Conservation (phyloP, 2,113 vertebrate species). For the Nothobranchius furzeri region DNA sequence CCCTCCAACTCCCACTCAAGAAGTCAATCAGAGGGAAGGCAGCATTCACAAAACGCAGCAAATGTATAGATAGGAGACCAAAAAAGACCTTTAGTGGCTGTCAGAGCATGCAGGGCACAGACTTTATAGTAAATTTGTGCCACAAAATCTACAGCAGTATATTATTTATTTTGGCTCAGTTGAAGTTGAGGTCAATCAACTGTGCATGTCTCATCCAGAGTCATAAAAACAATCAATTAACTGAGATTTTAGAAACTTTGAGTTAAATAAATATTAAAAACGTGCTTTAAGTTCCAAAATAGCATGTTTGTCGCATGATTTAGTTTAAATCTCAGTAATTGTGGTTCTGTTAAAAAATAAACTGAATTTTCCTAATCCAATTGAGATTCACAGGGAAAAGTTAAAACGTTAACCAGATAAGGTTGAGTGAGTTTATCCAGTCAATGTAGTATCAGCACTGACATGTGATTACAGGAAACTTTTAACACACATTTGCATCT, state of each 20-base stretch:
- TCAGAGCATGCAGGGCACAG: background rate
- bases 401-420: background rate
- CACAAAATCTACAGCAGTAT: constrained; percentile 1
- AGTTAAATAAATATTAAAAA: background rate
- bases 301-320: no score
- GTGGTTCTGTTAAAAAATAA: background rate
- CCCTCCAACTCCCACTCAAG: constrained; percentile 37
- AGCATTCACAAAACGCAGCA: constrained; percentile 1
- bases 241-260: background rate
- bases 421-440: no score
- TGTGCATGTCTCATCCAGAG: background rate
- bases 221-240: background rate
- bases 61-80: background rate
- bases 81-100: background rate
- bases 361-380: background rate
- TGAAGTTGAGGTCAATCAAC: background rate
- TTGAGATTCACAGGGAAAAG: background rate
- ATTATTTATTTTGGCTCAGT: background rate
- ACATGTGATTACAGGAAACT: background rate
- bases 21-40: constrained; percentile 1
- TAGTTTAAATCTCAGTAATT: no score
- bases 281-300: background rate
- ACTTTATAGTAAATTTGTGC: background rate
- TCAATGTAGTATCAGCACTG: no score
- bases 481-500: background rate